Percentiles rank a stretch among this genome's conserved stretches.
phyloP scores from a whole-genome alignment of 2,797 vertebrate genomes.

The Spheniscus humboldti region DNA sequence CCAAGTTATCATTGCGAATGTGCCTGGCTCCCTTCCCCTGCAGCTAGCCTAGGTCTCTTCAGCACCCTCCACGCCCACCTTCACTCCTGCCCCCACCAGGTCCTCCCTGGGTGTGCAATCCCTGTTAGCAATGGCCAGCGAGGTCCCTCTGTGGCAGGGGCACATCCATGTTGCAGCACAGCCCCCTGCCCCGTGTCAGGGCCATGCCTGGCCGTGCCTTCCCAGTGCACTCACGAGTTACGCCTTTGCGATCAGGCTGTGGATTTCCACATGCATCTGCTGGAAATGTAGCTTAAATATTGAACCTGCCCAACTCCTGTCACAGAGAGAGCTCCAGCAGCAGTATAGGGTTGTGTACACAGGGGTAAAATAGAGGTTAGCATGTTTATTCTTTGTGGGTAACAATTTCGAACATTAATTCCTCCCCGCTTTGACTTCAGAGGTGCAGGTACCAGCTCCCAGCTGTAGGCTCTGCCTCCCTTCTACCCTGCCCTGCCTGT shows the following conservation, averaged over 20 bases:
- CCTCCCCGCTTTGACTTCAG: background rate
- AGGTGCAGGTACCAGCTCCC: background rate
- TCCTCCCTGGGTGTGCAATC: background rate
- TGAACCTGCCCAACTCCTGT: background rate
- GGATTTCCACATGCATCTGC: background rate
- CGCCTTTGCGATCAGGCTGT: background rate
- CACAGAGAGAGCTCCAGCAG: fast-evolving
- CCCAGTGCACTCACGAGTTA: background rate
- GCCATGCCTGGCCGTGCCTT: background rate
- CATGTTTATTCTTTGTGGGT: background rate
- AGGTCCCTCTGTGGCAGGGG: background rate
- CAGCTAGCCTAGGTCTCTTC: background rate
- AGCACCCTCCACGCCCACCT: background rate
- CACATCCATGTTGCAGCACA: background rate
- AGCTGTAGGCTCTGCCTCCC: background rate
- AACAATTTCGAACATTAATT: background rate
- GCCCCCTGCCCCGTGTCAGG: background rate
- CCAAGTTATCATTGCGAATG: background rate
- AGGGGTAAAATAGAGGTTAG: background rate
- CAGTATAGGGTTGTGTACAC: background rate
- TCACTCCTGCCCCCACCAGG: fast-evolving
- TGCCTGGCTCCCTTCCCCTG: background rate
- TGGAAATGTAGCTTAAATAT: background rate
- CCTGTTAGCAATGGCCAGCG: background rate
- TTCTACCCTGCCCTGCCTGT: background rate